Conservation (phyloP, 2,888 invertebrate genomes). For the Trachelus stipa region DNA sequence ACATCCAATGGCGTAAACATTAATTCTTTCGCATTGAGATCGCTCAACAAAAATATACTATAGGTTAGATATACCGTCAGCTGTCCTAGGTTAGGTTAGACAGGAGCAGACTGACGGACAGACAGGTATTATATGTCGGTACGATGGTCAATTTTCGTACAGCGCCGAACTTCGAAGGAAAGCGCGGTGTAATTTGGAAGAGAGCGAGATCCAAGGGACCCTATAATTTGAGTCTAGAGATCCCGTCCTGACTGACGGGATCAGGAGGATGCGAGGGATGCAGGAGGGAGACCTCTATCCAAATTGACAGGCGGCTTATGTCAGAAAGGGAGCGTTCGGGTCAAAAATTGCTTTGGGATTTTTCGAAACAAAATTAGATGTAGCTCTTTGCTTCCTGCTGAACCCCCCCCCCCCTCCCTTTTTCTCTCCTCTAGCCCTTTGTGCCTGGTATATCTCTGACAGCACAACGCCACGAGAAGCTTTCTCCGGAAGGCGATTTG, state of each 20-base stretch:
- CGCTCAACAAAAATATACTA: too few relatives aligned
- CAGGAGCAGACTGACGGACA: too few relatives aligned
- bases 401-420: too few relatives aligned
- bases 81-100: too few relatives aligned
- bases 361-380: slow-evolving; percentile 8
- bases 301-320: slow-evolving; percentile 7
- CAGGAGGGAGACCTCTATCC: slow-evolving; percentile 1
- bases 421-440: too few relatives aligned
- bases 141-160: slow-evolving; percentile 17
- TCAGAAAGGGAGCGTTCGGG: slow-evolving; percentile 8
- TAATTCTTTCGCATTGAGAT: too few relatives aligned
- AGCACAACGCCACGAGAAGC: too few relatives aligned
- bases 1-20: too few relatives aligned
- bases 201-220: slow-evolving; percentile 16
- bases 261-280: not conserved
- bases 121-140: too few relatives aligned
- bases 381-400: not conserved
- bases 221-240: slow-evolving; percentile 24
- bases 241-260: slow-evolving; percentile 20
- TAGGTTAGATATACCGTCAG: too few relatives aligned
- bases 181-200: slow-evolving; percentile 22
- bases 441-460: too few relatives aligned
- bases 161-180: slow-evolving; percentile 18
- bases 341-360: slow-evolving; percentile 8
- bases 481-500: too few relatives aligned